Conservation (phyloP, 2,888 invertebrate species). For the Synanthedon myopaeformis region DNA sequence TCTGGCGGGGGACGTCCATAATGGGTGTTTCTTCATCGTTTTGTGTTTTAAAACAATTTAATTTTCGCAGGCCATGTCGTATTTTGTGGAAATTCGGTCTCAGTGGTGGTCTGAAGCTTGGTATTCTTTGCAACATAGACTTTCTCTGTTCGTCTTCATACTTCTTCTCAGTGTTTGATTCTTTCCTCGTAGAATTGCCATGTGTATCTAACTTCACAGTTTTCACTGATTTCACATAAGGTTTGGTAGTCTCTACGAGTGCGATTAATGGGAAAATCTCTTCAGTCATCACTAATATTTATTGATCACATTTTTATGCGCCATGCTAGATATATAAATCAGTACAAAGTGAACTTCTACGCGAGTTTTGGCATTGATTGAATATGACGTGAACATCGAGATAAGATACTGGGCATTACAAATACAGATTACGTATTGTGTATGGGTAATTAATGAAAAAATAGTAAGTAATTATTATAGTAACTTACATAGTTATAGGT, state of each 20-base stretch:
- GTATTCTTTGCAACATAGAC: constrained; percentile 24
- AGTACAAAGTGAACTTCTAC: constrained; percentile 30
- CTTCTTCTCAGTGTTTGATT: constrained; percentile 8
- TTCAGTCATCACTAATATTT: constrained; percentile 39
- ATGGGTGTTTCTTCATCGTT: constrained; percentile 30
- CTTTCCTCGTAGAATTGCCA: constrained; percentile 9
- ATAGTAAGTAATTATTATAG: too few species aligned
- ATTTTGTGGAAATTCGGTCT: constrained; percentile 33
- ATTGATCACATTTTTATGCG: constrained; percentile 29
- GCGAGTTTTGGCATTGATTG: constrained; percentile 62
- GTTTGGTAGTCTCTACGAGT: constrained; percentile 25
- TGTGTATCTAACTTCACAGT: constrained; percentile 1
- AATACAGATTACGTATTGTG: background rate
- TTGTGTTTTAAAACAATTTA: constrained; percentile 40
- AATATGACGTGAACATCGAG: constrained; percentile 20
- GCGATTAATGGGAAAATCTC: constrained; percentile 33
- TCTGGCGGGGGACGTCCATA: constrained; percentile 44
- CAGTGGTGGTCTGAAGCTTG: constrained; percentile 29
- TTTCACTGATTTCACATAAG: constrained; percentile 22
- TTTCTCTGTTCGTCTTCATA: constrained; percentile 14
- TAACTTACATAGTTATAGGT: too few species aligned
- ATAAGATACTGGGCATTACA: background rate
- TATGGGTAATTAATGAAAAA: too few species aligned
- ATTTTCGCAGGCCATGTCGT: constrained; percentile 31
- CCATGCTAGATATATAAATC: constrained; percentile 24